Conservation (phyloP, 2,113 vertebrate genomes). For the Bettongia penicillata region DNA sequence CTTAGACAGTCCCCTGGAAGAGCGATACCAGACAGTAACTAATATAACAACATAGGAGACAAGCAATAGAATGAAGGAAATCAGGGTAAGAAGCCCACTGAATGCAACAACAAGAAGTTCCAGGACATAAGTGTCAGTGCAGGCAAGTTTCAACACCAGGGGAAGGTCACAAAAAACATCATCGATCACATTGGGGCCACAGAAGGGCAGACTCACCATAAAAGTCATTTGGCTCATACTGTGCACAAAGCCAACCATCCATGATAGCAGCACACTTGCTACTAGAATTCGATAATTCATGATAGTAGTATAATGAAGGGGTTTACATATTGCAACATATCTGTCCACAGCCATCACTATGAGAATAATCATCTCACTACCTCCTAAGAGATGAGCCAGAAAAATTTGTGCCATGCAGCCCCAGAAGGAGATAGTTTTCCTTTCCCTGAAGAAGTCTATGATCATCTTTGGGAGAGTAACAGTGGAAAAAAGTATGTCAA, state of each 20-base stretch:
- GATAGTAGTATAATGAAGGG: slow-evolving; percentile 60
- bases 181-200: slow-evolving; percentile 68
- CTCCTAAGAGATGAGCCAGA: slow-evolving; percentile 67
- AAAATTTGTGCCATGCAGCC: slow-evolving; percentile 73
- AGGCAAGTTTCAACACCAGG: slow-evolving; percentile 64
- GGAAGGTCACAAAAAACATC: slow-evolving; percentile 70
- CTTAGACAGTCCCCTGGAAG: slow-evolving; percentile 34
- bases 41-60: slow-evolving; percentile 52
- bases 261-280: slow-evolving; percentile 46
- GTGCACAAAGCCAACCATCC: slow-evolving; percentile 65
- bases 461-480: slow-evolving; percentile 57
- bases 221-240: slow-evolving; percentile 61
- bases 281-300: slow-evolving; percentile 49
- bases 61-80: slow-evolving; percentile 56
- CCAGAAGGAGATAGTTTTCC: slow-evolving; percentile 62
- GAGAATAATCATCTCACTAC: slow-evolving; percentile 71
- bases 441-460: slow-evolving; percentile 39
- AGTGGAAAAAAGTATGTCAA: slow-evolving; percentile 51
- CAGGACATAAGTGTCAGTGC: slow-evolving; percentile 47
- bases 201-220: slow-evolving; percentile 66
- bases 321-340: slow-evolving; percentile 70
- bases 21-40: neutral
- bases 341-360: slow-evolving; percentile 72
- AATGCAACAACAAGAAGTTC: slow-evolving; percentile 51
- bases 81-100: slow-evolving; percentile 51